phyloP scores from a whole-genome alignment of 2,113 vertebrate genomes.

The Stegostoma tigrinum region DNA sequence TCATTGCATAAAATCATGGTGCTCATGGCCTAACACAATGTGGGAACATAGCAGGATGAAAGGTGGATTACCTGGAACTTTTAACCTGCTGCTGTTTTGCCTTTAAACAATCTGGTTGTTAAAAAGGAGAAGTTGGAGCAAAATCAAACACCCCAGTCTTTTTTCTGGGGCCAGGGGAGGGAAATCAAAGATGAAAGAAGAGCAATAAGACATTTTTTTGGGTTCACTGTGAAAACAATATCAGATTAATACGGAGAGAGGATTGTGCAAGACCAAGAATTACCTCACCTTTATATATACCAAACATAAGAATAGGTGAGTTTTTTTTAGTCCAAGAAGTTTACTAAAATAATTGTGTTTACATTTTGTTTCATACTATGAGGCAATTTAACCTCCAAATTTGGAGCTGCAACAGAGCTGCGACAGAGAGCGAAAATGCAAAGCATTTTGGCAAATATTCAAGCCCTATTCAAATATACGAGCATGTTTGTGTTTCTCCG shows the following conservation, averaged over 20 bases:
- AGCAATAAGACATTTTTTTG: background rate
- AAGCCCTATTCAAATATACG: background rate
- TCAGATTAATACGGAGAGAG: background rate
- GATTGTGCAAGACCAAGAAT: background rate
- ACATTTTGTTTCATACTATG: background rate
- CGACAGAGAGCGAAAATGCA: background rate
- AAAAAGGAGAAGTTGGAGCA: background rate
- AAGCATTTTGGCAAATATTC: background rate
- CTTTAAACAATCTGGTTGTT: background rate
- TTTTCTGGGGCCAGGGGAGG: background rate
- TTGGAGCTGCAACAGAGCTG: background rate
- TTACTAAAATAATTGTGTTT: background rate
- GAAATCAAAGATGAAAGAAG: background rate
- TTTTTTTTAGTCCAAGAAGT: background rate
- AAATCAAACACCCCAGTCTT: background rate
- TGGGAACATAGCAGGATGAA: background rate
- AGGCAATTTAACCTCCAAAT: background rate
- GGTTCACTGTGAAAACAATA: background rate
- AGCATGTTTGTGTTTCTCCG: background rate
- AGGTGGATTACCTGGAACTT: background rate
- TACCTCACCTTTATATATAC: background rate
- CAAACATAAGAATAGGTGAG: background rate
- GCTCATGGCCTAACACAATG: background rate
- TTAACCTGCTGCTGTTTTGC: background rate
- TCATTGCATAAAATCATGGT: background rate